Evolutionary conservation across 1,140 invertebrate genomes (phyloP), one percentile per base, ranked within the genome.

Genomic region (Temnothorax longispinosus): DNA sequence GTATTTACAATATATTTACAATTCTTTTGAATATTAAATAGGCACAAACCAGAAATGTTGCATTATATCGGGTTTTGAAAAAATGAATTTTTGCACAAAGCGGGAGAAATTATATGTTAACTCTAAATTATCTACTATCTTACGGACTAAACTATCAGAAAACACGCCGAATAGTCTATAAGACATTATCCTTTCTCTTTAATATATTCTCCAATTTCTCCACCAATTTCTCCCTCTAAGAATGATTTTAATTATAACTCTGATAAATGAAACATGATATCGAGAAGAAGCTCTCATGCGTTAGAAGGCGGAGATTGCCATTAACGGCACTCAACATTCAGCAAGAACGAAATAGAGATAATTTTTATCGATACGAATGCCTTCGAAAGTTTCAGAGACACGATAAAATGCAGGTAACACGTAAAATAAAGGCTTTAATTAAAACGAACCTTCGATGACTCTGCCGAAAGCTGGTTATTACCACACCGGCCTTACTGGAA

Each of bases 391-490:
- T 18, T 52, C 6, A 71, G 38, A 72, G 78, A 44, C 21, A 81
- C 50, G 38, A 72, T 56, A 44, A 18, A 81, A 72, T 71, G 65
- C 78, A 67, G n/a, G 8, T n/a, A 47, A 41, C 60, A 80, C 15
- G 58, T 58, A 89, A 27, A 27, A 86, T 76, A 87, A 77, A 60
- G 35, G 47, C 85, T 27, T 1, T 27, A 41, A 41, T 78, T 56
- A 38, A 69, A 85, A 94, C 92, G 94, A 96, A 98, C 98, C 98
- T 98, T 95, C 98, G 94, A 91, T 98, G 98, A 2, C 98, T 98
- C 93, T 98, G 97, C 62, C 98, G 95, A 91, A 98, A 98, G 41
- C 98, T 99, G 0, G 98, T 99, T n/a, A 99, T 98, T 13, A 99
- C 98, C 10, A 99, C 98, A 4, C 98, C 98, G 18, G 97, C 98